Percentiles rank a stretch among this genome's conserved stretches.
Evolutionary conservation across 2,888 invertebrate genomes (phyloP).

Genomic region (Tineola bisselliella): DNA sequence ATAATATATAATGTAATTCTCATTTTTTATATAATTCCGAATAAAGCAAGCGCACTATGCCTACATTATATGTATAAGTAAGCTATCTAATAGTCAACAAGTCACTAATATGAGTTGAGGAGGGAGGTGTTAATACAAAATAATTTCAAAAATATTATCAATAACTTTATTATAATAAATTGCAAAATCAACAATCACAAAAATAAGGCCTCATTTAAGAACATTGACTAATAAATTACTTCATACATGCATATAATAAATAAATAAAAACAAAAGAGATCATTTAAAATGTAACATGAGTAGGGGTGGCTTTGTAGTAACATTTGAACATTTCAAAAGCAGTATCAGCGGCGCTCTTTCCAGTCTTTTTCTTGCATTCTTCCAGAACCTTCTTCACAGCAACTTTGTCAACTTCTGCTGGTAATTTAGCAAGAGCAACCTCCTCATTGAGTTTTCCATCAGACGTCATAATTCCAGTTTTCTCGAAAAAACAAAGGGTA

Average conservation of each 20-base stretch:
- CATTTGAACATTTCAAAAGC: conserved; percentile 55
- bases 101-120: too few relatives aligned
- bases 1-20: too few relatives aligned
- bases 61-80: too few relatives aligned
- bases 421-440: conserved; percentile 42
- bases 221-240: conserved; percentile 5
- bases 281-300: conserved; percentile 25
- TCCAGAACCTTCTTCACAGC: conserved; percentile 44
- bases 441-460: conserved; percentile 53
- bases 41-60: too few relatives aligned
- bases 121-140: too few relatives aligned
- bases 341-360: conserved; percentile 43
- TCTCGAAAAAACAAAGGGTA: conserved; percentile 54
- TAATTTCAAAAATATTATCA: not conserved
- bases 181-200: conserved; percentile 7
- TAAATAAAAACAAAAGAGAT: not conserved
- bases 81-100: too few relatives aligned
- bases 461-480: conserved; percentile 36
- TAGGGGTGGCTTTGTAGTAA: conserved; percentile 42
- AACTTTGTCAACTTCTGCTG: conserved; percentile 39
- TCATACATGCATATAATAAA: not conserved
- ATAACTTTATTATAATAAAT: conserved; percentile 4
- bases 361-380: conserved; percentile 44
- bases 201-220: conserved; percentile 4
- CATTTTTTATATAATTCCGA: too few relatives aligned